Evolutionary conservation across 2,888 invertebrate species (phyloP).

Genomic region (Ornithoptera alexandrae): DNA sequence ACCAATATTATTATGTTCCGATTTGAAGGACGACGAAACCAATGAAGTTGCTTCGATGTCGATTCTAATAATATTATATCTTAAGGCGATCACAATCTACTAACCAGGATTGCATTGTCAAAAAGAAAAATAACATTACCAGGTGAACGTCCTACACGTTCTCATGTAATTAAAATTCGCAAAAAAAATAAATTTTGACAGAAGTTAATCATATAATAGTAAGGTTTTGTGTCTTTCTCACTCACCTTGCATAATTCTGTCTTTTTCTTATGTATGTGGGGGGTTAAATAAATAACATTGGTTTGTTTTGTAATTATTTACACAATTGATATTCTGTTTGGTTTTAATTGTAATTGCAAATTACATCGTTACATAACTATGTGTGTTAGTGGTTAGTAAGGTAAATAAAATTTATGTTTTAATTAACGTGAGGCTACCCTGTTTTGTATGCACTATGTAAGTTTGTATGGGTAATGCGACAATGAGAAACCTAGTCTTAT

Average conservation of each 20-base stretch:
- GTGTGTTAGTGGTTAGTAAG: slow-evolving; percentile 6
- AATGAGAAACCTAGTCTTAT: background rate
- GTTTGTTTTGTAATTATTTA: background rate
- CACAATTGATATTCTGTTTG: background rate
- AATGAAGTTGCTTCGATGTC: too few relatives aligned
- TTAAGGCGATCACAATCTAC: too few relatives aligned
- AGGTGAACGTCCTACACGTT: too few relatives aligned
- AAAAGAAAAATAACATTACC: too few relatives aligned
- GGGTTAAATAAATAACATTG: background rate
- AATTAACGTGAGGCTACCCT: slow-evolving; percentile 9
- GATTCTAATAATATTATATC: too few relatives aligned
- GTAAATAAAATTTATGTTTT: slow-evolving; percentile 13
- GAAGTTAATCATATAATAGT: background rate
- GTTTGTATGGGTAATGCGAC: background rate
- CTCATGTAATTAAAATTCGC: too few relatives aligned
- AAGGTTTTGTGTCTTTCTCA: background rate
- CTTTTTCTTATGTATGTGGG: background rate
- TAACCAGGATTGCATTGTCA: too few relatives aligned
- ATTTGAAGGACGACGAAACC: too few relatives aligned
- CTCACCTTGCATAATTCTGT: background rate
- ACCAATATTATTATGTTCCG: too few relatives aligned
- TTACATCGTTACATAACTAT: slow-evolving; percentile 10
- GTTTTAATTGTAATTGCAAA: slow-evolving; percentile 23
- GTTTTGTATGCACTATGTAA: slow-evolving; percentile 10
- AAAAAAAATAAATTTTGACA: background rate